These are phyloP conservation scores for Atrichornis clamosus DNA, from an alignment of 2,113 vertebrate genomes.

Conservation along the genomic window DNA sequence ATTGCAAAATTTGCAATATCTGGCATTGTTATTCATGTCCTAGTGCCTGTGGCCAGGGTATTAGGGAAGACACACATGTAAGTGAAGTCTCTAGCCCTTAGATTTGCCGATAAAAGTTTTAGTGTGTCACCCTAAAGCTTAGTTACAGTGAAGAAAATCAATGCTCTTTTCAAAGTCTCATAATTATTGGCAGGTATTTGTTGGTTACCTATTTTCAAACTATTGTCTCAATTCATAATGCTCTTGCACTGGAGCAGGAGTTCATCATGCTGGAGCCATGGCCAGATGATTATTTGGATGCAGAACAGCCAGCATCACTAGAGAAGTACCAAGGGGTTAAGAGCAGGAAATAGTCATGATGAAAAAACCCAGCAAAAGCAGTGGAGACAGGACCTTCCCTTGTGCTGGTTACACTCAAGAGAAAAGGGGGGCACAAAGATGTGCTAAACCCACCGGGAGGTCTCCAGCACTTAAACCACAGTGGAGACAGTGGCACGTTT, in stretches of 20 bases:
- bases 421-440: not conserved
- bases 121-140: not conserved
- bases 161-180: not conserved
- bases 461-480: not conserved
- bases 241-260: not conserved
- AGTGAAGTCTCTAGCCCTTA: not conserved
- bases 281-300: not conserved
- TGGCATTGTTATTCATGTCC: not conserved
- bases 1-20: not conserved
- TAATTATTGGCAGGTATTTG: not conserved
- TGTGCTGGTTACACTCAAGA: not conserved
- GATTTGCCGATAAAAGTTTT: not conserved
- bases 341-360: not conserved
- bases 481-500: not conserved
- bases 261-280: not conserved
- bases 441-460: fast-evolving
- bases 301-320: not conserved
- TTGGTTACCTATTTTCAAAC: not conserved
- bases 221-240: not conserved
- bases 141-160: not conserved
- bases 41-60: not conserved
- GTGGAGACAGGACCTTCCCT: not conserved
- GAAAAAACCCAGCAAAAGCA: not conserved
- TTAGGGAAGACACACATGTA: not conserved
- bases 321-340: not conserved